A percentile compares a stretch with the other conserved stretches of the same genome.
These are phyloP conservation scores for Scortum barcoo DNA, from an alignment of 2,113 vertebrate species.

Conservation along the genomic window DNA sequence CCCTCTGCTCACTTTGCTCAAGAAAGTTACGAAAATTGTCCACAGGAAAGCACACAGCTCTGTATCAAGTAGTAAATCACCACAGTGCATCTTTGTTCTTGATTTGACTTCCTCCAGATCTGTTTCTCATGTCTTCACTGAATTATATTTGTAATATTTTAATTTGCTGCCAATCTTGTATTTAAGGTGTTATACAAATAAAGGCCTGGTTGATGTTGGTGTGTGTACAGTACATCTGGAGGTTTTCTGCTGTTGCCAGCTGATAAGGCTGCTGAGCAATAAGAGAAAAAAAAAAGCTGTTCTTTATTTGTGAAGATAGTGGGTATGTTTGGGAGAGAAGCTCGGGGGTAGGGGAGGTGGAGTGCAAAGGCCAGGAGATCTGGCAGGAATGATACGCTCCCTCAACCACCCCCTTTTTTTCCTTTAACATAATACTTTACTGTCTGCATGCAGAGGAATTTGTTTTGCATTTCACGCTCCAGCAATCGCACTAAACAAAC, in stretches of 20 bases:
- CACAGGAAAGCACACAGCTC: no score
- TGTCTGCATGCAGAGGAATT: not conserved
- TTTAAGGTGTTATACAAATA: not conserved
- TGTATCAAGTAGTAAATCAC: not conserved
- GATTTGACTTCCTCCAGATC: not conserved
- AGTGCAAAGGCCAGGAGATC: slow-evolving; percentile 14
- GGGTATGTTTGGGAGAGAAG: not conserved
- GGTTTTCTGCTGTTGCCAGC: slow-evolving; percentile 7
- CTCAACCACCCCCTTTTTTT: not conserved
- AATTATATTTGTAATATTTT: not conserved
- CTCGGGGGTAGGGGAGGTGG: not conserved
- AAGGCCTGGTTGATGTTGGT: not conserved
- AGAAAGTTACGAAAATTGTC: no score
- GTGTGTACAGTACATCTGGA: not conserved
- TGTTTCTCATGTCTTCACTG: not conserved
- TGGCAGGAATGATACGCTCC: not conserved
- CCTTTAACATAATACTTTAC: slow-evolving; percentile 8
- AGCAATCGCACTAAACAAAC: slow-evolving; percentile 3
- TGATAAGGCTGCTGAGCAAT: slow-evolving; percentile 17
- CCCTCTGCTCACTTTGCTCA: no score
- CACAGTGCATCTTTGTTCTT: not conserved
- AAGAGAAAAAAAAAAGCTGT: not conserved
- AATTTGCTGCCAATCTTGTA: not conserved
- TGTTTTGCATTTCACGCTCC: slow-evolving; percentile 44
- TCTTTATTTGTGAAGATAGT: slow-evolving; percentile 11